A percentile compares a stretch with the other conserved stretches of the same genome.
Conservation (phyloP, 1,140 invertebrate species). For the Leptinotarsa defecta region DNA sequence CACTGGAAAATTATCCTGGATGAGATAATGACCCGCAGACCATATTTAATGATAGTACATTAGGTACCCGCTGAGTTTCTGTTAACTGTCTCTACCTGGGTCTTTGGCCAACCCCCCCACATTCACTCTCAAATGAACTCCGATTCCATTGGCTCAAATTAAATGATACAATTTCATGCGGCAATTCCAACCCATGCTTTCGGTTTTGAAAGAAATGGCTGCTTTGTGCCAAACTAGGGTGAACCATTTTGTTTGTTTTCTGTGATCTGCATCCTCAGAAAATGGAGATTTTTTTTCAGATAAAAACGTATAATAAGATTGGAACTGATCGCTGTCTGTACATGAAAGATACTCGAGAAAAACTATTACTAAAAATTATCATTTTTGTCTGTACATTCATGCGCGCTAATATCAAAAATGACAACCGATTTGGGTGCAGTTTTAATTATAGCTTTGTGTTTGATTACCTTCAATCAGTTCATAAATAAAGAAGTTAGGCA, state of each 20-base stretch:
- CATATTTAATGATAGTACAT: constrained; percentile 21
- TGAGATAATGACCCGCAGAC: constrained; percentile 10
- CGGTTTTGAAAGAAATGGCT: constrained; percentile 20
- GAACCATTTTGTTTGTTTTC: constrained; percentile 25
- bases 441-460: too few species aligned
- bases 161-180: constrained; percentile 26
- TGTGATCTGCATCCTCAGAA: neutral
- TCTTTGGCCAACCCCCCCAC: constrained; percentile 19
- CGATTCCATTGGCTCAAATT: constrained; percentile 27
- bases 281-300: too few species aligned
- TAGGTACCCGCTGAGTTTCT: constrained; percentile 16
- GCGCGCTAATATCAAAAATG: too few species aligned
- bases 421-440: too few species aligned
- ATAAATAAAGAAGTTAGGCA: too few species aligned
- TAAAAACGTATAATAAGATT: too few species aligned
- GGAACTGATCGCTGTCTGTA: too few species aligned
- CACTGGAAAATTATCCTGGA: neutral
- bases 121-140: constrained; percentile 18
- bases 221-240: constrained; percentile 9
- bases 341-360: too few species aligned
- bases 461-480: too few species aligned
- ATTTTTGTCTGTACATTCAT: too few species aligned
- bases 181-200: constrained; percentile 12
- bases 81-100: constrained; percentile 22
- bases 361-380: too few species aligned